Conservation (phyloP, 2,888 invertebrate genomes). For the Pinctada fucata region DNA sequence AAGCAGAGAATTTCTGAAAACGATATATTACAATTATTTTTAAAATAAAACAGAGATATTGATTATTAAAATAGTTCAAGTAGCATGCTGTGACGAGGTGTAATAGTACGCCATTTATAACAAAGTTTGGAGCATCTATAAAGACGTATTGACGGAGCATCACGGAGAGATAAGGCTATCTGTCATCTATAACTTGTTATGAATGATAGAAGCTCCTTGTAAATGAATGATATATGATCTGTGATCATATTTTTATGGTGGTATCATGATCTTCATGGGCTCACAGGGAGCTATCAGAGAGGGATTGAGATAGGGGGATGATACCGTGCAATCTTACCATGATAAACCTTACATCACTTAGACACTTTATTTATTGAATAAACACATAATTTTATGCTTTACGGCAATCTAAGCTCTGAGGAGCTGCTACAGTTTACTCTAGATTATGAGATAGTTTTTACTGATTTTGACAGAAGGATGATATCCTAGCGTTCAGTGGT, state of each 20-base stretch:
- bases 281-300: too few species aligned
- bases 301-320: neutral
- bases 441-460: too few species aligned
- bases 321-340: neutral
- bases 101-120: neutral
- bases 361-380: neutral
- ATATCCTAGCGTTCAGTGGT: too few species aligned
- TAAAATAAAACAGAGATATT: too few species aligned
- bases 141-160: neutral
- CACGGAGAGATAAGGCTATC: neutral
- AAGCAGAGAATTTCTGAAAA: too few species aligned
- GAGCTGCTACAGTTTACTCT: neutral
- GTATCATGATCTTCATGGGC: too few species aligned
- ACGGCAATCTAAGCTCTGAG: neutral
- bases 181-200: neutral
- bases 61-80: too few species aligned
- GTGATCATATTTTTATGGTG: neutral
- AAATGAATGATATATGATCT: neutral
- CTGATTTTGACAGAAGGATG: too few species aligned
- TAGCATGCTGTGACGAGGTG: neutral
- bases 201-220: neutral
- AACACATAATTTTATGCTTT: neutral
- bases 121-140: neutral
- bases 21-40: too few species aligned
- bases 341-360: neutral